These are phyloP conservation scores for Papilio aristodemus DNA, from an alignment of 1,140 invertebrate species.

Conservation along the genomic window DNA sequence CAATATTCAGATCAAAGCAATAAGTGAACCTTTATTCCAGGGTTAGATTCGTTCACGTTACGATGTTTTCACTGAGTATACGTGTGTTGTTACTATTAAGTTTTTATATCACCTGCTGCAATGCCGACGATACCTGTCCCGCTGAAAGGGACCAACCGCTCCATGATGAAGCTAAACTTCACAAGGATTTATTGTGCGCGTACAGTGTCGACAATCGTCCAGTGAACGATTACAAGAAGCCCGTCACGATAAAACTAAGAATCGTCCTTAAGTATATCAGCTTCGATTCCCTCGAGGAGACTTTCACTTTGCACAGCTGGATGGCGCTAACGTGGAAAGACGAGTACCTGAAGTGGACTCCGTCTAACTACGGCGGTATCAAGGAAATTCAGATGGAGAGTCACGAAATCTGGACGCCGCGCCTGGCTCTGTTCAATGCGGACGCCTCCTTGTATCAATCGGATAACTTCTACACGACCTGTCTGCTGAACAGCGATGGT, in stretches of 20 bases:
- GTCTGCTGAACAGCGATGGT: conserved; percentile 65
- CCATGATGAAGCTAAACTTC: conserved; percentile 62
- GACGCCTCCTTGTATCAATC: conserved; percentile 57
- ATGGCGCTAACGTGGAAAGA: conserved; percentile 68
- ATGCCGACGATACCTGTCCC: conserved; percentile 41
- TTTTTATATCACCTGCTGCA: conserved; percentile 25
- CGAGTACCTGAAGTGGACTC: conserved; percentile 64
- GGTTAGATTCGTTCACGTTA: neutral
- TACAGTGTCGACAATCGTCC: conserved; percentile 62
- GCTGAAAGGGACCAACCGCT: conserved; percentile 39
- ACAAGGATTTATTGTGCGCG: conserved; percentile 55
- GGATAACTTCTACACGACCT: conserved; percentile 66
- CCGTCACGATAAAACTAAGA: conserved; percentile 62
- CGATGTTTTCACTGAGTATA: neutral
- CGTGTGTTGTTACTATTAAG: conserved; percentile 3
- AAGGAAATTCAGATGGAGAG: conserved; percentile 66
- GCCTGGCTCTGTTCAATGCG: conserved; percentile 67
- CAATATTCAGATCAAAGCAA: conserved; percentile 34
- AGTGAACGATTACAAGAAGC: conserved; percentile 59
- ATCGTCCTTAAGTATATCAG: conserved; percentile 69
- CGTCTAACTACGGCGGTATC: conserved; percentile 60
- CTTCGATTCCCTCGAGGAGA: conserved; percentile 68
- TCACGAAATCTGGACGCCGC: conserved; percentile 65
- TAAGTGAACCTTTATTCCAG: conserved; percentile 17
- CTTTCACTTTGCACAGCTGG: conserved; percentile 69